Evolutionary conservation across 2,113 vertebrate genomes (phyloP).

Genomic region (Pristiophorus japonicus): DNA sequence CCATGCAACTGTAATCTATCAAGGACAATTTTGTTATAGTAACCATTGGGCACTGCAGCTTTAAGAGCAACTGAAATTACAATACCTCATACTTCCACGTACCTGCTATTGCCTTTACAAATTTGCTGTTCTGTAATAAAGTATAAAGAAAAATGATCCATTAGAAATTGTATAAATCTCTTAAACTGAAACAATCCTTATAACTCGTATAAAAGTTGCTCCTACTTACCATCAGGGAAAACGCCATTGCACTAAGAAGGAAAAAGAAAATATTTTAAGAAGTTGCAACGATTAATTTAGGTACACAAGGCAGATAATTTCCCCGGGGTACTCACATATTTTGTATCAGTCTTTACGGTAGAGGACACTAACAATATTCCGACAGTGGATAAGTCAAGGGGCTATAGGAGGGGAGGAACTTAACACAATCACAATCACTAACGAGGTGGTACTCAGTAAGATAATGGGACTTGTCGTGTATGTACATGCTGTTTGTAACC

Average conservation of each 20-base stretch:
- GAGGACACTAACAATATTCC: too few relatives aligned
- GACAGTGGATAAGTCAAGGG: too few relatives aligned
- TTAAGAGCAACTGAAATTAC: not conserved
- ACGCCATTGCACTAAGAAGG: not conserved
- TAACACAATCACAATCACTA: too few relatives aligned
- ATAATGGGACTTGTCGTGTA: too few relatives aligned
- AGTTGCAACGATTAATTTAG: not conserved
- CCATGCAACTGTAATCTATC: not conserved
- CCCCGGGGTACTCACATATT: not conserved
- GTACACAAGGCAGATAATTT: not conserved
- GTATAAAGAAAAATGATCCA: not conserved
- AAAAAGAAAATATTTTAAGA: constrained; percentile 8
- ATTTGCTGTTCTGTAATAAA: not conserved
- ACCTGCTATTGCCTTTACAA: constrained; percentile 16
- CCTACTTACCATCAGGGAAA: constrained; percentile 14
- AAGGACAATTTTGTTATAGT: not conserved
- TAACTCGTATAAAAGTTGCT: not conserved
- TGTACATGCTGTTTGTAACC: too few relatives aligned
- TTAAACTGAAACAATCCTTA: not conserved
- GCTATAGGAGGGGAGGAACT: too few relatives aligned
- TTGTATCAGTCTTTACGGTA: too few relatives aligned
- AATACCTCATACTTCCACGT: not conserved
- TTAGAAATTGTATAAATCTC: not conserved
- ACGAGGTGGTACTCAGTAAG: too few relatives aligned
- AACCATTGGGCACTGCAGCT: not conserved